Evolutionary conservation across 2,113 vertebrate genomes (phyloP).

Genomic region (Thunnus maccoyii): DNA sequence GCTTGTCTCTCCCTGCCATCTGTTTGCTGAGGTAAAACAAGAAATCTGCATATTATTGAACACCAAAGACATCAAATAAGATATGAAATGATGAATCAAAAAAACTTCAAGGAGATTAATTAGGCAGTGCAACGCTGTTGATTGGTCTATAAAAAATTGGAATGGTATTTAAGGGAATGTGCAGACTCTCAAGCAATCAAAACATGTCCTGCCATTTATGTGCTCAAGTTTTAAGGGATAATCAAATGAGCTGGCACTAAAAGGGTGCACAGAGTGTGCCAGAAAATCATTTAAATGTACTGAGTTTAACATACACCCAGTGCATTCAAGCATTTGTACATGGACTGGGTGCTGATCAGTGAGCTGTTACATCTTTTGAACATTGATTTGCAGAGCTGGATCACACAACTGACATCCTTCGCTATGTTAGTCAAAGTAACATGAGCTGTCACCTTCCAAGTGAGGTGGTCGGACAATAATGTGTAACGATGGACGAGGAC

Average conservation of each 20-base stretch:
- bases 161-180: conserved; percentile 65
- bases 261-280: conserved; percentile 40
- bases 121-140: conserved; percentile 57
- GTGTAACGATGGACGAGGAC: conserved; percentile 3
- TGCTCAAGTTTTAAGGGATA: conserved; percentile 73
- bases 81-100: conserved; percentile 66
- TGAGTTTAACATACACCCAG: conserved; percentile 32
- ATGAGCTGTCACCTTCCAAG: background rate
- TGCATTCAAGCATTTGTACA: conserved; percentile 30
- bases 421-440: conserved; percentile 1
- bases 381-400: conserved; percentile 22
- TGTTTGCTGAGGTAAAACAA: conserved; percentile 65
- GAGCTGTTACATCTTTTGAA: conserved; percentile 49
- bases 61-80: conserved; percentile 66
- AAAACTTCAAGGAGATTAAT: conserved; percentile 76
- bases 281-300: conserved; percentile 62
- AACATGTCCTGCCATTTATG: conserved; percentile 71
- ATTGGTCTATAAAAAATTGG: conserved; percentile 72
- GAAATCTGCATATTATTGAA: conserved; percentile 69
- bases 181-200: conserved; percentile 75
- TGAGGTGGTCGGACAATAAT: background rate
- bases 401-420: conserved; percentile 21
- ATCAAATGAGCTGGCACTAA: conserved; percentile 62
- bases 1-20: conserved; percentile 54
- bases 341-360: conserved; percentile 42